Evolutionary conservation across 2,888 invertebrate genomes (phyloP).

Genomic region (Epinotia ramella): DNA sequence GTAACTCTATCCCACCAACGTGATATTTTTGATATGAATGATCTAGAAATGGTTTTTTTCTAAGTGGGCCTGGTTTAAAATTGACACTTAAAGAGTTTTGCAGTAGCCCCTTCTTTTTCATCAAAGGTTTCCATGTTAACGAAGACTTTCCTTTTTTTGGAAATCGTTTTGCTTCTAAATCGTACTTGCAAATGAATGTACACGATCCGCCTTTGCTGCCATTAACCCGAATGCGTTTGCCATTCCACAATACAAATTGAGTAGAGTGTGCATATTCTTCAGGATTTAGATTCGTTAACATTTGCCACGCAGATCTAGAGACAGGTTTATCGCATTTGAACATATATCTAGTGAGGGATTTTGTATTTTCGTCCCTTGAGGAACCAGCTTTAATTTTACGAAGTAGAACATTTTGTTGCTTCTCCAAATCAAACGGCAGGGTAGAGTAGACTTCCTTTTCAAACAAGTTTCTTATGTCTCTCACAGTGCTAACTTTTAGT

Average conservation of each 20-base stretch:
- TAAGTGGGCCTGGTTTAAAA: conserved; percentile 86
- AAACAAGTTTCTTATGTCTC: conserved; percentile 68
- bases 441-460: conserved; percentile 69
- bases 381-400: conserved; percentile 71
- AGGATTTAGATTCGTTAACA: conserved; percentile 76
- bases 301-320: conserved; percentile 75
- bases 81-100: conserved; percentile 68
- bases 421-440: conserved; percentile 66
- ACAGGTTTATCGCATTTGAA: conserved; percentile 66
- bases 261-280: conserved; percentile 59
- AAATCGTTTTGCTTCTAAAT: conserved; percentile 57
- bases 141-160: conserved; percentile 48
- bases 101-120: conserved; percentile 62
- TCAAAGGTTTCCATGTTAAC: conserved; percentile 48
- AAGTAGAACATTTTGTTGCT: conserved; percentile 66
- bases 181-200: conserved; percentile 66
- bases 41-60: conserved; percentile 77
- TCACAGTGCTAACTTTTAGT: conserved; percentile 73
- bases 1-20: conserved; percentile 75
- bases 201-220: conserved; percentile 73
- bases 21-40: conserved; percentile 73
- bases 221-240: conserved; percentile 67
- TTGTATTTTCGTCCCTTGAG: conserved; percentile 66
- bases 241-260: conserved; percentile 74
- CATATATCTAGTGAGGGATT: conserved; percentile 64